A percentile compares a stretch with the other conserved stretches of the same genome.
Conservation (phyloP, 2,888 invertebrate genomes). For the Pristionchus entomophagus region DNA sequence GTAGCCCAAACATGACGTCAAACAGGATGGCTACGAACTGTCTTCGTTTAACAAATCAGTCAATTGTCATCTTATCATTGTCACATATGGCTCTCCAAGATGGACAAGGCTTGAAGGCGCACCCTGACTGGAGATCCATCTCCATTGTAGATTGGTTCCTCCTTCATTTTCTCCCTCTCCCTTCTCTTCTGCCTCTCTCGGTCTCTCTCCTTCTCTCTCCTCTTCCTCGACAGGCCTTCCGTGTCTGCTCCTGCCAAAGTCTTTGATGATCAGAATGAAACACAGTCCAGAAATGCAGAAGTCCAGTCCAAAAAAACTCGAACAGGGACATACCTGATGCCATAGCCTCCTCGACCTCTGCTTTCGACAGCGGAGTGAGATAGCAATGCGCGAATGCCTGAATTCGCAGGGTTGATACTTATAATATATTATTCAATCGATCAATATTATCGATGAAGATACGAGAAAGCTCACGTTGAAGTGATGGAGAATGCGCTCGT, state of each 20-base stretch:
- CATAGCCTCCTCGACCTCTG: not conserved
- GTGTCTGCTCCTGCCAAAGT: not conserved
- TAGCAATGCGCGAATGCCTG: not conserved
- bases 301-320: too few relatives aligned
- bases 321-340: too few relatives aligned
- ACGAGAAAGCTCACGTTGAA: slow-evolving; percentile 30
- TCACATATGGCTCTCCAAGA: too few relatives aligned
- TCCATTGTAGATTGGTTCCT: slow-evolving; percentile 21
- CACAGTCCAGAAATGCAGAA: too few relatives aligned
- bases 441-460: not conserved
- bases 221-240: not conserved
- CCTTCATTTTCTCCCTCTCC: not conserved
- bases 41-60: too few relatives aligned
- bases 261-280: too few relatives aligned
- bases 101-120: not conserved
- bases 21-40: too few relatives aligned
- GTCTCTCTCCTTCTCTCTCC: slow-evolving; percentile 1
- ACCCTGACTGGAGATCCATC: slow-evolving; percentile 41
- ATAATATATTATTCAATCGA: not conserved
- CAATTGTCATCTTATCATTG: too few relatives aligned
- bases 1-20: too few relatives aligned
- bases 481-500: slow-evolving; percentile 24
- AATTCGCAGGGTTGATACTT: not conserved
- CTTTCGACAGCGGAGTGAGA: not conserved
- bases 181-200: not conserved